Evolutionary conservation across 1,140 invertebrate genomes (phyloP), one percentile per base, ranked within the genome.

Genomic region (Hirudo medicinalis): DNA sequence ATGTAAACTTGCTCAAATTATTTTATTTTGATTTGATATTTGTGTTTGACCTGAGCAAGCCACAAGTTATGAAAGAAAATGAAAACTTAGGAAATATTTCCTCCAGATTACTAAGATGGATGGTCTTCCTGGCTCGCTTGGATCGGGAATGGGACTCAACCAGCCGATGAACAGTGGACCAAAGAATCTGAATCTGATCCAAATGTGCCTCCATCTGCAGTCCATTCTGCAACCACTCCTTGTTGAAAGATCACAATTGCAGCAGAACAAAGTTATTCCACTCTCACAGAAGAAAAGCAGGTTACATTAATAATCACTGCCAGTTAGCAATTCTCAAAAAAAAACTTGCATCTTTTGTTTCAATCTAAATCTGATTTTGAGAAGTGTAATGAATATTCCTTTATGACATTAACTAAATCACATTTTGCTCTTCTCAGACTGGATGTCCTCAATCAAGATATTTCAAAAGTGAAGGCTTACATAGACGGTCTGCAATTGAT

Each of bases 251-350:
- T 22, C 57, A 63, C 57, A 63, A 63, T n/a, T 63, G 13, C 57
- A 63, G 19, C 57, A 63, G 29, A 63, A 63, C 57, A 63, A 22
- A 63, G 57, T 63, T 63, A 63, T 63, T 25, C 57, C 57, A 11
- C 22, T 32, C 29, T 32, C 57, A 13, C 57, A 63, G 29, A 63
- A 63, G 57, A 63, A 63, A 63, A 63, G 19, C 29, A 63, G 57
- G 57, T 63, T 22, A 36, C 32, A 36, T 36, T 36, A 2, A 36
- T 36, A 36, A 57, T n/a, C 54, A 57, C 9, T 57, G 54, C 20
- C 32, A 36, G 2, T 36, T 36, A 36, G 2, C 32, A 36, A 36
- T 36, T 36, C 32, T 36, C 2, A 36, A 6, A 36, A 36, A 6
- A 36, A 36, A 36, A 3, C 32, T 36, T 36, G 32, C 32, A 36